phyloP scores from a whole-genome alignment of 1,140 invertebrate genomes.

The Drosophila punjabiensis region DNA sequence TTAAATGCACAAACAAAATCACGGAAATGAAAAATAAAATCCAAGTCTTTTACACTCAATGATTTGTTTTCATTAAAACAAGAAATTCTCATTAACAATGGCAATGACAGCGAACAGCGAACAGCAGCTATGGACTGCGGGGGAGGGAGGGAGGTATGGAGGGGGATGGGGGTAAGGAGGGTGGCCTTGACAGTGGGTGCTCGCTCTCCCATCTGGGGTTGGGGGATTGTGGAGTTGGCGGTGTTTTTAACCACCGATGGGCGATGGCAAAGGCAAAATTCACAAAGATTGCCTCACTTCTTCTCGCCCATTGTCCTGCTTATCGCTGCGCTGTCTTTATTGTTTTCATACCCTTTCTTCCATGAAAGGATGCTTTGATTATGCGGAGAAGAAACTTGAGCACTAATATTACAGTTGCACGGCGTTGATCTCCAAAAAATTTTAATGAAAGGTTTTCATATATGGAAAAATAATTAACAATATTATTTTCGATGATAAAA shows the following conservation, averaged over 20 bases:
- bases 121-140: conserved; percentile 39
- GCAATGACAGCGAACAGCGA: conserved; percentile 81
- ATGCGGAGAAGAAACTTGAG: not conserved
- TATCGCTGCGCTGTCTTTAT: conserved; percentile 46
- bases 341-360: conserved; percentile 19
- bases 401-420: no score
- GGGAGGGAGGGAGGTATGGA: not conserved
- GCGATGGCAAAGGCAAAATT: conserved; percentile 54
- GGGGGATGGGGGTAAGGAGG: not conserved
- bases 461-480: no score
- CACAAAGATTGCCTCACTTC: conserved; percentile 37
- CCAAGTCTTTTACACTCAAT: conserved; percentile 85
- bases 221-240: not conserved
- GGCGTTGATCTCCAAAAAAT: no score
- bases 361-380: not conserved
- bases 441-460: no score
- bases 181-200: conserved; percentile 14
- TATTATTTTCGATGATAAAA: no score
- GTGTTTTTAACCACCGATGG: conserved; percentile 60
- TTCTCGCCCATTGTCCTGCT: conserved; percentile 61
- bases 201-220: not conserved
- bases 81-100: conserved; percentile 85
- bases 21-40: conserved; percentile 85
- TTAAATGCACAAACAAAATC: conserved; percentile 84
- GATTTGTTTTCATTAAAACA: conserved; percentile 85